Evolutionary conservation across 2,113 vertebrate genomes (phyloP).

Genomic region (Buteo buteo): DNA sequence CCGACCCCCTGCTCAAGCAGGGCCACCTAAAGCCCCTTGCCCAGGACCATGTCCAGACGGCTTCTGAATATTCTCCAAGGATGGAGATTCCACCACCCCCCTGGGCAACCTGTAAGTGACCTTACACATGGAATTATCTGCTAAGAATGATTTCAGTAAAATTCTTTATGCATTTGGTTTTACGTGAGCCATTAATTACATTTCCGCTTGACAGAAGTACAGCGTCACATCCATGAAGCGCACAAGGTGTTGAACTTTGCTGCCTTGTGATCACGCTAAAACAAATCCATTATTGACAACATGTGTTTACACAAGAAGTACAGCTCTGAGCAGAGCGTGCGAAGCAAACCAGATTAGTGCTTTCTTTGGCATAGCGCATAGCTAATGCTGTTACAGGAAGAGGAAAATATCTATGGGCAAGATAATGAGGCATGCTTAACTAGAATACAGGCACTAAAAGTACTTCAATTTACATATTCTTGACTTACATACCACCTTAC

Average conservation of each 20-base stretch:
- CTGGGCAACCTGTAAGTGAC: background rate
- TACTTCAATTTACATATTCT: background rate
- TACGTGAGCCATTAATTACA: background rate
- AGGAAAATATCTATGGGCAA: background rate
- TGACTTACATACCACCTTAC: background rate
- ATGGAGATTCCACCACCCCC: background rate
- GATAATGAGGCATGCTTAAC: background rate
- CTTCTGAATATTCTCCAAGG: background rate
- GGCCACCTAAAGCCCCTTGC: background rate
- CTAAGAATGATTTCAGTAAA: background rate
- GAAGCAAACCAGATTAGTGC: conserved; percentile 3
- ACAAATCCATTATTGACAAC: conserved; percentile 22
- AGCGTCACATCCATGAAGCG: background rate
- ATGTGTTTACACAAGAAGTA: background rate
- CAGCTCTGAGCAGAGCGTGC: background rate
- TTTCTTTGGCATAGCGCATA: background rate
- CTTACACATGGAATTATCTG: background rate
- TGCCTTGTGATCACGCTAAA: conserved; percentile 8
- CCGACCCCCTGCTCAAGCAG: background rate
- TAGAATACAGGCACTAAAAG: background rate
- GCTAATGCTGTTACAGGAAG: background rate
- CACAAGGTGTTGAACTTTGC: background rate
- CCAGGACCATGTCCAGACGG: fast-evolving
- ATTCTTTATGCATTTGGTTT: background rate
- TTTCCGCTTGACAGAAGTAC: background rate